Evolutionary conservation across 2,113 vertebrate genomes (phyloP).

Genomic region (Anguilla japonica): DNA sequence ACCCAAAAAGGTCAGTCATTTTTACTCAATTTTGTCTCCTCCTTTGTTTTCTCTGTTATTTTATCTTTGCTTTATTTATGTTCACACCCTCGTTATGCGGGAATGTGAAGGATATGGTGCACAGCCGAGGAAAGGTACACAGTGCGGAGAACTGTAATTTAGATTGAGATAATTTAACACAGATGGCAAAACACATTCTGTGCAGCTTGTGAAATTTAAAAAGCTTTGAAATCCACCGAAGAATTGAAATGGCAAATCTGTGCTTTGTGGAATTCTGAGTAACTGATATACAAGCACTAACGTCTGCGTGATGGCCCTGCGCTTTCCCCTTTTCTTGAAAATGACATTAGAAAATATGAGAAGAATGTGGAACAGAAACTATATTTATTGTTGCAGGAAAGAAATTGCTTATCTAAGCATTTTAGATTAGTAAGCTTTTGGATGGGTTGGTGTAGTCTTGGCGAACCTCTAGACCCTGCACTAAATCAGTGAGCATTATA

Average conservation of each 20-base stretch:
- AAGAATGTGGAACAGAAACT: neutral
- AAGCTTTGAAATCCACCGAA: neutral
- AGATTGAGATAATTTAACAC: neutral
- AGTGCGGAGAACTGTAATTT: neutral
- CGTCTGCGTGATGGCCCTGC: neutral
- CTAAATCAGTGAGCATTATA: neutral
- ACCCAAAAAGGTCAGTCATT: slow-evolving; percentile 86
- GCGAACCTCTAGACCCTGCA: neutral
- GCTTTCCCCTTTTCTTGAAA: neutral
- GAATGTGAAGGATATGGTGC: neutral
- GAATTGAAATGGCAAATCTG: neutral
- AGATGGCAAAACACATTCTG: neutral
- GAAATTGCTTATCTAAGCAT: neutral
- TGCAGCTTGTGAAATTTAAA: neutral
- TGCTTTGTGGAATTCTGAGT: neutral
- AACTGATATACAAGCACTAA: neutral
- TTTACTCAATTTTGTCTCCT: neutral
- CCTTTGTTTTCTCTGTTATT: neutral
- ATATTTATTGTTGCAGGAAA: neutral
- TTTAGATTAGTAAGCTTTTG: neutral
- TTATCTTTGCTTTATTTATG: neutral
- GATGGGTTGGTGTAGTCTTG: neutral
- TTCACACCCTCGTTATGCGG: neutral
- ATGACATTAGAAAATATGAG: neutral
- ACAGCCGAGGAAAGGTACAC: neutral